Percentiles rank a stretch among this genome's conserved stretches.
These are phyloP conservation scores for Solen grandis DNA, from an alignment of 1,140 invertebrate genomes.

Conservation along the genomic window DNA sequence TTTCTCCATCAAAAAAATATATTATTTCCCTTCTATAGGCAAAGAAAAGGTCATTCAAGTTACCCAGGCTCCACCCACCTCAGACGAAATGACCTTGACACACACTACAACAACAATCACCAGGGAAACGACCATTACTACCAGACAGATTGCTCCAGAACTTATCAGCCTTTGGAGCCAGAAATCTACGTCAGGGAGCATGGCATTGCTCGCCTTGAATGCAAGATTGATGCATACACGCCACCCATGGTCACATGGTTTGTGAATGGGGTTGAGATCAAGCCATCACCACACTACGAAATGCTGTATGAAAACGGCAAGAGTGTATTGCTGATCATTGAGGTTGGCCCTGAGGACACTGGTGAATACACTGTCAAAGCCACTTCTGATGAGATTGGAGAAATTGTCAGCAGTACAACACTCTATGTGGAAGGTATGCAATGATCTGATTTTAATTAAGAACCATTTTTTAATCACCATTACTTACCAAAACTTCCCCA, in stretches of 20 bases:
- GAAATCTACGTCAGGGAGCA: constrained; percentile 77
- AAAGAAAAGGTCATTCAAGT: constrained; percentile 72
- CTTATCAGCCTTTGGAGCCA: constrained; percentile 73
- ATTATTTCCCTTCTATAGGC: constrained; percentile 59
- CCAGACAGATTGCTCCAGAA: constrained; percentile 70
- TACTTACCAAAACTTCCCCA: not conserved
- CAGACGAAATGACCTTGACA: constrained; percentile 70
- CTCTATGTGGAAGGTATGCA: constrained; percentile 78
- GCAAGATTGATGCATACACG: constrained; percentile 75
- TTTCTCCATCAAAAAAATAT: too few relatives aligned
- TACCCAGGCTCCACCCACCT: constrained; percentile 35
- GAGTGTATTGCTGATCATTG: constrained; percentile 82
- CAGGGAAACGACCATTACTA: constrained; percentile 67
- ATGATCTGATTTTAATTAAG: not conserved
- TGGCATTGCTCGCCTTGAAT: constrained; percentile 79
- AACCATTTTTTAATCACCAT: not conserved
- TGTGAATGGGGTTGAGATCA: constrained; percentile 79
- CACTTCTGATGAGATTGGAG: constrained; percentile 90
- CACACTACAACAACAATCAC: constrained; percentile 73
- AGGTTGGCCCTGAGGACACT: constrained; percentile 96
- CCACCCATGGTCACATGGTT: constrained; percentile 79
- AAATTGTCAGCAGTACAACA: constrained; percentile 83
- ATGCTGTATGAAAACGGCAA: constrained; percentile 77
- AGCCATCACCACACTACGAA: constrained; percentile 79
- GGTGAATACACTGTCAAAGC: constrained; percentile 98